Evolutionary conservation across 2,113 vertebrate species (phyloP).

Genomic region (Galeopterus variegatus): DNA sequence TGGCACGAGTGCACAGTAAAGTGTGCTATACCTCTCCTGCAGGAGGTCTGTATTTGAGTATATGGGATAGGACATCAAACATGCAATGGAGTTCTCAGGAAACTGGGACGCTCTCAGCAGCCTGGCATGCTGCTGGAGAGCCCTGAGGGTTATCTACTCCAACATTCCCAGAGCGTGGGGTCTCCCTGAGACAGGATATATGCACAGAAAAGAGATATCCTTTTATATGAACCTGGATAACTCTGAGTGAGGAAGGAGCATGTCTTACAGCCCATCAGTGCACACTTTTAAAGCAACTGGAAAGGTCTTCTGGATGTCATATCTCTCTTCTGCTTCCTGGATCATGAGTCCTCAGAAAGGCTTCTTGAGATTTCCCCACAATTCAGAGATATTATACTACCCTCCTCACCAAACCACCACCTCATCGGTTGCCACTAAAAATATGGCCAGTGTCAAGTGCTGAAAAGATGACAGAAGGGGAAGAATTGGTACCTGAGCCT

Average conservation of each 20-base stretch:
- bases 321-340: not conserved
- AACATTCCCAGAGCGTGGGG: not conserved
- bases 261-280: not conserved
- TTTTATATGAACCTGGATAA: not conserved
- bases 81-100: not conserved
- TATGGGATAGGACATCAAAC: accelerated
- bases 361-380: not conserved
- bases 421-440: slow-evolving; percentile 77
- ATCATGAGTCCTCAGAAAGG: not conserved
- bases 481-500: slow-evolving; percentile 96
- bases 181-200: not conserved
- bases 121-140: not conserved
- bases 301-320: not conserved
- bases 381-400: not conserved
- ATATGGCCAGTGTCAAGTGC: slow-evolving; percentile 76
- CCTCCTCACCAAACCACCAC: slow-evolving; percentile 81
- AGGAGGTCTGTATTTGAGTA: not conserved
- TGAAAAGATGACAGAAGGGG: slow-evolving; percentile 81
- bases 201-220: not conserved
- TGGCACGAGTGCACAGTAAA: not conserved
- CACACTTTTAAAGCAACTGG: not conserved
- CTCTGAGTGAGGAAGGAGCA: not conserved
- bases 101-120: not conserved
- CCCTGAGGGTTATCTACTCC: not conserved
- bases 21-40: not conserved